Evolutionary conservation across 2,113 vertebrate species (phyloP), one percentile per base, ranked within the genome.

Genomic region (Seriola rivoliana): DNA sequence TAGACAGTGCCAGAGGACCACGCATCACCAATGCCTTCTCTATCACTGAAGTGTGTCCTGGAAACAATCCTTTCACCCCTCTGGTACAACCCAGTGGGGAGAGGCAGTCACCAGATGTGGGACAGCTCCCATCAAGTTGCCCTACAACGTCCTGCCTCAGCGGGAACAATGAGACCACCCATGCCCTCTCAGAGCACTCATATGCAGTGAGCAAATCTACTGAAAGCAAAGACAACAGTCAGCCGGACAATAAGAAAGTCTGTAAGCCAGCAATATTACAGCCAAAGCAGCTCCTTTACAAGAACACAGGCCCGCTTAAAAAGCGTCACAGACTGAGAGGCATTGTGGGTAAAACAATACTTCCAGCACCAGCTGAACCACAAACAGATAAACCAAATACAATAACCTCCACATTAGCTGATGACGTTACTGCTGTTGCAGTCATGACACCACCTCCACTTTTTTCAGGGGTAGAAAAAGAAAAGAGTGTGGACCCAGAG

Each of bases 1-100:
- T 95, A 0, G 96, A 96, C 38, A 84, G 94, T 87, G 88, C 95
- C 40, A 98, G 94, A 23, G 98, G 97, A 74, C 98, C 98, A 42
- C 95, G 98, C 88, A 99, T 99, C 90, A 99, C 98, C 71, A 99
- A 99, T 68, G 98, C 98, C 3, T 99, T 99, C 90, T 99, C 98
- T 44, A 99, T 99, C 92, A 97, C 96, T 69, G 97, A 99, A 88
- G 97, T 95, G 0, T 96, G 97, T 85, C 95, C 94, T 73, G 96
- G 93, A 46, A 95, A 91, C 84, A 95, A 94, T 92, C 96, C 96
- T 82, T 98, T 99, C 93, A 97, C 96, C 85, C 96, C 97, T 0
- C 93, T 98, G 73, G 96, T 96, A 88, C 91, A 96, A 86, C 94
- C 95, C 72, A 94, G 93, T 4, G 96, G 83, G 81, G 97, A 96